Base-by-base conservation (phyloP, 2,113 vertebrate species). In the Pelmatolapia mariae region DNA sequence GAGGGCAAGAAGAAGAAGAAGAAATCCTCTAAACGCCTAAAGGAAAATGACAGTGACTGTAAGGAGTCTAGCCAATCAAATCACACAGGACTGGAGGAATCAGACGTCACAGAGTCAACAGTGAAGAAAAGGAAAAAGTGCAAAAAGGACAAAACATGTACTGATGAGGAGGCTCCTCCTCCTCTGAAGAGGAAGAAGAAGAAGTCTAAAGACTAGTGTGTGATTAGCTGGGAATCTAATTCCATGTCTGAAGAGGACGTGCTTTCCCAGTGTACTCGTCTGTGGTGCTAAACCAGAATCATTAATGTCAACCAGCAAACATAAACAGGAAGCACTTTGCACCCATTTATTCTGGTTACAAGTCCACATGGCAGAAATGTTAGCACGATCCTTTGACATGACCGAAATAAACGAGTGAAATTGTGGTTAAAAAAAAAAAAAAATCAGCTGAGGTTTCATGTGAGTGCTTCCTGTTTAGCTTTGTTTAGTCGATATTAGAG, bases 161-260 rank as follows among this genome's bases (percentile, higher is more conserved):
- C 47, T n/a, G 61, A 85, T 1, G 36, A 94, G 59, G 86, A 91
- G n/a, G 56, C 2, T 18, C 61, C 33, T 66, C 61, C 59, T 76
- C 79, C 68, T 13, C 61, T 54, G 40, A 95, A 93, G 84, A 95
- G 91, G 81, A 92, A 93, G 53, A 93, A 91, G 29, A 89, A 91
- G 33, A 87, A 80, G 63, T 80, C n/a, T 12, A 90, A 87, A 85
- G 83, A 78, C 6, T 59, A n/a, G 52, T 22, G 0, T n/a, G 18
- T n/a, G 71, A 50, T 53, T 47, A 47, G 0, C 24, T 18, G 38
- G 33, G 66, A 24, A 16, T 15, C 1, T 1, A n/a, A 13, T 13
- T 66, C 10, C 10, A 33, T 22, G 31, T 66, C 10, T n/a, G 61
- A 12, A 22, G 61, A 13, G 33, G 61, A 22, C 3, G 24, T 29